phyloP scores from a whole-genome alignment of 2,888 invertebrate species.

The Xylocampa areola region DNA sequence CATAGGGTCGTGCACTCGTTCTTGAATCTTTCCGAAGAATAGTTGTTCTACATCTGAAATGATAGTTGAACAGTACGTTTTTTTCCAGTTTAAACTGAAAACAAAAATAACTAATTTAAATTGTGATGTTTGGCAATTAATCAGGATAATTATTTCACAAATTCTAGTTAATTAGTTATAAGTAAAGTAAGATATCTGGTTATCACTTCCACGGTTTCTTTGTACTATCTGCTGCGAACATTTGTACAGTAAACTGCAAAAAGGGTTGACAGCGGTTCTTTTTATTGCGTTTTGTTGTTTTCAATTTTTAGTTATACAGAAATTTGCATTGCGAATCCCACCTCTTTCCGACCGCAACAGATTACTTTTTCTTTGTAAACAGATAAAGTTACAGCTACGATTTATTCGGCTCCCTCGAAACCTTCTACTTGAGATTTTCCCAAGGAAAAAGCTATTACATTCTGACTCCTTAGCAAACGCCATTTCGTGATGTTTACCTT shows the following conservation, averaged over 20 bases:
- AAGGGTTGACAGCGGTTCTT: slow-evolving; percentile 60
- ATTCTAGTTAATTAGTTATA: no score
- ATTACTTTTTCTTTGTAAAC: slow-evolving; percentile 46
- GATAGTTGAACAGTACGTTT: no score
- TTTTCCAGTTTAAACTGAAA: no score
- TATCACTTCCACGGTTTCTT: slow-evolving; percentile 26
- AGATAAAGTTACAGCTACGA: slow-evolving; percentile 26
- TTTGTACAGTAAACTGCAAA: slow-evolving; percentile 7
- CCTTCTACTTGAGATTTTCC: slow-evolving; percentile 7
- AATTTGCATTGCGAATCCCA: slow-evolving; percentile 51
- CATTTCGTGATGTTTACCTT: slow-evolving; percentile 51
- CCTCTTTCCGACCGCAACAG: slow-evolving; percentile 54
- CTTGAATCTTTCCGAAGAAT: no score
- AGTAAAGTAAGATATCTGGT: slow-evolving; percentile 4
- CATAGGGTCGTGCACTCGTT: no score
- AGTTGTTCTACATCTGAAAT: no score
- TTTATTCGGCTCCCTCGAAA: slow-evolving; percentile 23
- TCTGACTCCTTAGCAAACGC: slow-evolving; percentile 54
- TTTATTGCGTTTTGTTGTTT: slow-evolving; percentile 55
- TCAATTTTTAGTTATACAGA: slow-evolving; percentile 51
- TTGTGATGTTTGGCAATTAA: no score
- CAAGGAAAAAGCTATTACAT: slow-evolving; percentile 47
- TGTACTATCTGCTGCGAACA: background rate
- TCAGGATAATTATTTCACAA: no score
- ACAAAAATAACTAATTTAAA: no score